These are phyloP conservation scores for Neoseiulus cucumeris DNA, from an alignment of 1,140 invertebrate species.

Conservation along the genomic window DNA sequence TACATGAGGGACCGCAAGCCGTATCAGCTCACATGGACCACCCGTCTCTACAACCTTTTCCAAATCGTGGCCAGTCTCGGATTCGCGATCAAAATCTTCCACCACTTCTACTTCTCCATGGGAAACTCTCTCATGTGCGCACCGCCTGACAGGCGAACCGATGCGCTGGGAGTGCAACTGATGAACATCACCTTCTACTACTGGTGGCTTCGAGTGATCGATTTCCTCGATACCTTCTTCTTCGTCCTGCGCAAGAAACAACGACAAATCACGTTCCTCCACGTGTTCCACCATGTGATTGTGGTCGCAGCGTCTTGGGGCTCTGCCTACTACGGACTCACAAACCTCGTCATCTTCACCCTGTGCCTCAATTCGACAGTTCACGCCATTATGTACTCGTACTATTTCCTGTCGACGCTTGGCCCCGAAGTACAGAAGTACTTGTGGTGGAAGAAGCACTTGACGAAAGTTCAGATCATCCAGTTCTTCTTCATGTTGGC, in stretches of 20 bases:
- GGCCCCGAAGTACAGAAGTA: slow-evolving; percentile 33
- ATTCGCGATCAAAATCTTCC: neutral
- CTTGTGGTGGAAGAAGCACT: slow-evolving; percentile 39
- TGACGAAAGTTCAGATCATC: slow-evolving; percentile 26
- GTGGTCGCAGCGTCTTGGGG: slow-evolving; percentile 19
- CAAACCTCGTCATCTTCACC: neutral
- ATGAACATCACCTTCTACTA: neutral
- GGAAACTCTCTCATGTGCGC: neutral
- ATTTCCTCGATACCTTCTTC: slow-evolving; percentile 31
- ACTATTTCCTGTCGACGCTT: slow-evolving; percentile 35
- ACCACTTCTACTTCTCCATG: neutral
- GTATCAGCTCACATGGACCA: neutral
- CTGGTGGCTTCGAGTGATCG: slow-evolving; percentile 16
- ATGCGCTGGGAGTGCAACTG: neutral
- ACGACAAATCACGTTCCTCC: slow-evolving; percentile 30
- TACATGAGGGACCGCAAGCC: neutral
- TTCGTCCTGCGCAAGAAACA: slow-evolving; percentile 31
- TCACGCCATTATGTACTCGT: slow-evolving; percentile 39
- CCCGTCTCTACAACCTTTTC: neutral
- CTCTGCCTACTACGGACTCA: neutral
- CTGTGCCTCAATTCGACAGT: slow-evolving; percentile 32
- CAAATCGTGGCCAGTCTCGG: neutral
- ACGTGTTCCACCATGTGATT: slow-evolving; percentile 31
- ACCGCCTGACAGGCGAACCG: neutral
- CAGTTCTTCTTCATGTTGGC: neutral